Evolutionary conservation across 2,113 vertebrate genomes (phyloP), one percentile per base, ranked within the genome.

Genomic region (Pseudorhombus dupliciocellatus): DNA sequence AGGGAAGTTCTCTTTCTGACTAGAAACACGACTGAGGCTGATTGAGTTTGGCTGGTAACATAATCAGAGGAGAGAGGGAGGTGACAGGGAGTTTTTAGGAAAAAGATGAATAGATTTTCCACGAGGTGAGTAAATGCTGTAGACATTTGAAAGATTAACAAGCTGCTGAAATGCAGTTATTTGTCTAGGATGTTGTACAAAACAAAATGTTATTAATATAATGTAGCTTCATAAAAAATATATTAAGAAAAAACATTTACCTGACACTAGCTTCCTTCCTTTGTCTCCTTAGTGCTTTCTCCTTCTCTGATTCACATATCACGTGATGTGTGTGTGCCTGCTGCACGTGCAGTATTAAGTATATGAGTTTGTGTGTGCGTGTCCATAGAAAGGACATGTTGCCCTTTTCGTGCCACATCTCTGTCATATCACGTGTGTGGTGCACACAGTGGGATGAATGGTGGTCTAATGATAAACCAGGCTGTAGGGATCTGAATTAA

Each of bases 341-440:
- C 34, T 37, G 34, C 48, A 70, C 54, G 52, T 74, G 70, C 8
- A 8, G 11, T 60, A 46, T 18, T 24, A 30, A 24, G 21, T 37
- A 14, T 25, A 20, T 22, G 28, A 14, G 16, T 59, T 46, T 52
- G 48, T 70, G 28, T 21, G 25, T 14, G 24, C 51, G 57, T 70
- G 48, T 44, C 24, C 4, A 1, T 50, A 10, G 4, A 77, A 59
- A 84, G 9, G 62, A 75, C 70, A 48, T 70, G 66, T 6, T 82
- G 76, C 73, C 71, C 80, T 83, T 79, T 82, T 55, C 40, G 15
- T 59, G 24, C 57, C 34, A 75, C 62, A 74, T 34, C 26, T 71
- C 60, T 65, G 31, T 80, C 42, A 44, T 31, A 48, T 80, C 83
- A 80, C 52, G n/a, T 81, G 80, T 56, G 69, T 14, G 37, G 30